Percentiles rank a stretch among this genome's conserved stretches.
Conservation (phyloP, 2,797 vertebrate genomes). For the Sus cebifrons region DNA sequence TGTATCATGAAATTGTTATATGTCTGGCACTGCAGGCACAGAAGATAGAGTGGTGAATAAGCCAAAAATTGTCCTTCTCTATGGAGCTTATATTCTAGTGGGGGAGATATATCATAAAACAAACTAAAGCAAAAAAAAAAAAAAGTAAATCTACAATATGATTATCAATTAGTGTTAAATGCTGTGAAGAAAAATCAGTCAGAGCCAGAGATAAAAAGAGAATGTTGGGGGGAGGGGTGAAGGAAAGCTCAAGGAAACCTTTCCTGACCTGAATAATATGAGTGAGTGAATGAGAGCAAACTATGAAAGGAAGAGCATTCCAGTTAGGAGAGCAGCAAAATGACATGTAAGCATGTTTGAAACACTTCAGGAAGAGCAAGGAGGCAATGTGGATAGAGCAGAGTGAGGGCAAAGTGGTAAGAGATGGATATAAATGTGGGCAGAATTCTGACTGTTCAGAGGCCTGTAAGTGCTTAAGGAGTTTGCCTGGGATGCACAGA, state of each 20-base stretch:
- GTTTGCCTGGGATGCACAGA: neutral
- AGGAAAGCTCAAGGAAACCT: neutral
- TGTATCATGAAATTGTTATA: neutral
- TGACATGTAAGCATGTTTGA: neutral
- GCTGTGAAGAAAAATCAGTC: neutral
- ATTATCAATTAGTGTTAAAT: neutral
- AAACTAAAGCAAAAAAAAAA: neutral
- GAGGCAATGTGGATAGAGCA: neutral
- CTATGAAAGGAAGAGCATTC: neutral
- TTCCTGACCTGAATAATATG: neutral
- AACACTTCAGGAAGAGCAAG: neutral
- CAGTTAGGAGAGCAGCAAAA: neutral
- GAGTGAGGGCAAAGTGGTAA: neutral
- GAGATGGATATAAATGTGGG: neutral
- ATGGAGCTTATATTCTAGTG: neutral
- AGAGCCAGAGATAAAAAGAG: neutral
- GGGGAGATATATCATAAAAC: neutral
- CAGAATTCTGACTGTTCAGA: neutral
- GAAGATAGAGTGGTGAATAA: neutral
- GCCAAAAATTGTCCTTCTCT: neutral
- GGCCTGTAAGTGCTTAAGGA: neutral
- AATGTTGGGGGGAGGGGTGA: accelerated
- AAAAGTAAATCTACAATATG: neutral
- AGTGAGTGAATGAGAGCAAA: neutral
- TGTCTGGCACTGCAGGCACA: neutral